A percentile compares a stretch with the other conserved stretches of the same genome.
Evolutionary conservation across 2,888 invertebrate genomes (phyloP).

Genomic region (Thelaira solivaga): DNA sequence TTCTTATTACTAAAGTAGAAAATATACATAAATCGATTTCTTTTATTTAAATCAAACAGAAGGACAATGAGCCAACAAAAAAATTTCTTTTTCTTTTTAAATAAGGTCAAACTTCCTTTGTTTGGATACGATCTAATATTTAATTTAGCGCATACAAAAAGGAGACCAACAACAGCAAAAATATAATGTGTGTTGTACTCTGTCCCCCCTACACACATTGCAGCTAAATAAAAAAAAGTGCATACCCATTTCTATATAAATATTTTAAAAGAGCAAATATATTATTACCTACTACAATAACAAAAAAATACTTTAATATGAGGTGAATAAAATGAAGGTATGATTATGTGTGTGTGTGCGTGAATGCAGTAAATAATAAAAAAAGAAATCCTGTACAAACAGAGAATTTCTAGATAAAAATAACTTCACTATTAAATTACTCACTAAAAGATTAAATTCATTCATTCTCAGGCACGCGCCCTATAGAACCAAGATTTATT

Average conservation of each 20-base stretch:
- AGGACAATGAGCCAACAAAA: constrained; percentile 20
- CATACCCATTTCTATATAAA: constrained; percentile 11
- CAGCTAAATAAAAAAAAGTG: constrained; percentile 22
- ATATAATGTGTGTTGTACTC: too few species aligned
- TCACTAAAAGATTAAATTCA: constrained; percentile 12
- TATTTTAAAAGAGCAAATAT: constrained; percentile 16
- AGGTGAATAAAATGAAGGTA: background rate
- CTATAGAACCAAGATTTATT: constrained; percentile 27
- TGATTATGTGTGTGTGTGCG: constrained; percentile 27
- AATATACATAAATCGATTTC: too few species aligned
- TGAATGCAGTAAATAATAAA: background rate
- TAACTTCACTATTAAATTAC: background rate
- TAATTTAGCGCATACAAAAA: constrained; percentile 37
- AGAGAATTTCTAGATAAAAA: background rate
- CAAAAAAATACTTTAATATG: background rate
- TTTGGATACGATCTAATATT: constrained; percentile 57
- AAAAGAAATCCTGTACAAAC: constrained; percentile 22
- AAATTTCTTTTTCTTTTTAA: too few species aligned
- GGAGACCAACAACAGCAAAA: constrained; percentile 14
- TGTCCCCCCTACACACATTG: too few species aligned
- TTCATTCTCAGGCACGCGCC: constrained; percentile 60
- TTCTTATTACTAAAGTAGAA: too few species aligned
- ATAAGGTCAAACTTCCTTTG: constrained; percentile 59
- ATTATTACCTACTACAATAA: background rate
- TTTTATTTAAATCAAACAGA: background rate